Evolutionary conservation across 2,888 invertebrate species (phyloP), one percentile per base, ranked within the genome.

Genomic region (Oxystoma pomonae): DNA sequence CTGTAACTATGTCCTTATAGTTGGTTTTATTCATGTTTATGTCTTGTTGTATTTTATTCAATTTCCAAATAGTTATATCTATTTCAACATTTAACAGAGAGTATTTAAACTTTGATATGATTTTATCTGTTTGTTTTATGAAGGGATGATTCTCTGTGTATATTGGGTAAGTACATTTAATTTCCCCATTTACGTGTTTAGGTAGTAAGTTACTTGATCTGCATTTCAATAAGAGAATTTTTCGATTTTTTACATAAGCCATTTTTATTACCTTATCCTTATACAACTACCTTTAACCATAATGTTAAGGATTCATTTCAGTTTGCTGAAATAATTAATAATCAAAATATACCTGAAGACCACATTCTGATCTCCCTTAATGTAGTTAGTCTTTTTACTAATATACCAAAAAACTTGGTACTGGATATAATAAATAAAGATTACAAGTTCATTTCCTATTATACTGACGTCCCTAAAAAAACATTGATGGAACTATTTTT

Each of bases 301-400:
- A 59, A 59, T 21, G 22, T 59, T 16, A 62, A 22, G 35, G 59
- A 62, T 22, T 20, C 50, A 1, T 62, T 58, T n/a, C 50, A 59
- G 20, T 59, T 62, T 60, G 53, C 59, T 1, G 53, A 59, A 18
- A 3, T 16, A 1, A 20, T 53, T 52, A 52, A 59, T 20, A 19
- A 20, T n/a, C 21, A 60, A 17, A 52, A 52, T 2, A 20, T 62
- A 12, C 62, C 59, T 19, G 17, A 19, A 1, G 49, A 58, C n/a
- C 21, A 62, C 19, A 55, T 62, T 1, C 18, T 60, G 22, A 59
- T 62, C 16, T 62, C 59, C 3, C 57, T 62, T 19, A 59, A 59
- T 59, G 58, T 59, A n/a, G 53, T 59, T 2, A 60, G 51, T 16
- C 58, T 62, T 3, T 62, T 62, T 20, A 62, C 62, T 1, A 59